Percentiles rank a stretch among this genome's conserved stretches.
Conservation (phyloP, 1,140 invertebrate species). For the Drosophila chauvacae region DNA sequence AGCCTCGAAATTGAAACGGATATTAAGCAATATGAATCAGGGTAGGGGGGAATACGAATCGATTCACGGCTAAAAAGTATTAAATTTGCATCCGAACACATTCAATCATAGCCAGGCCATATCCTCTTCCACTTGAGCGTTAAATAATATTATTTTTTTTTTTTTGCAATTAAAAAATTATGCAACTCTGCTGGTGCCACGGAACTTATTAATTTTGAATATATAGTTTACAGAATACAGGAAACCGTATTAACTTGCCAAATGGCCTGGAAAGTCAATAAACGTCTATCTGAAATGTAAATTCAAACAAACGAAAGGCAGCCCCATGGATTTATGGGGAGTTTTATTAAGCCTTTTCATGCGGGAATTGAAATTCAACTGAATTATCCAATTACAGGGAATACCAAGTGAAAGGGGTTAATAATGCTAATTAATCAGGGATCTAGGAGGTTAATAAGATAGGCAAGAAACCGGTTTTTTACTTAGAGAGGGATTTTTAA, state of each 20-base stretch:
- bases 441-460: background rate
- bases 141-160: slow-evolving; percentile 39
- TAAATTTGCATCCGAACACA: slow-evolving; percentile 35
- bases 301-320: slow-evolving; percentile 26
- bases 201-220: slow-evolving; percentile 45
- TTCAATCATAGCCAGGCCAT: slow-evolving; percentile 35
- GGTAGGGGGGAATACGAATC: background rate
- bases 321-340: slow-evolving; percentile 8
- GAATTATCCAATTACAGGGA: slow-evolving; percentile 4
- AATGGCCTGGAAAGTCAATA: slow-evolving; percentile 51
- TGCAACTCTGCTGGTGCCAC: background rate
- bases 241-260: slow-evolving; percentile 47
- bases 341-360: slow-evolving; percentile 18
- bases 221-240: slow-evolving; percentile 37
- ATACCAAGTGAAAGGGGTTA: background rate
- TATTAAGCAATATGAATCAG: slow-evolving; percentile 61
- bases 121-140: slow-evolving; percentile 28
- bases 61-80: slow-evolving; percentile 35
- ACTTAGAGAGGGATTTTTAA: too few relatives aligned
- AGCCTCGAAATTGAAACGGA: slow-evolving; percentile 62
- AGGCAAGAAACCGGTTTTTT: too few relatives aligned
- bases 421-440: background rate
- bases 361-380: slow-evolving; percentile 21
- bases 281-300: slow-evolving; percentile 43
- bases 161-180: slow-evolving; percentile 49